phyloP scores from a whole-genome alignment of 2,888 invertebrate genomes.

The Gastracanthus pulcherrimus region DNA sequence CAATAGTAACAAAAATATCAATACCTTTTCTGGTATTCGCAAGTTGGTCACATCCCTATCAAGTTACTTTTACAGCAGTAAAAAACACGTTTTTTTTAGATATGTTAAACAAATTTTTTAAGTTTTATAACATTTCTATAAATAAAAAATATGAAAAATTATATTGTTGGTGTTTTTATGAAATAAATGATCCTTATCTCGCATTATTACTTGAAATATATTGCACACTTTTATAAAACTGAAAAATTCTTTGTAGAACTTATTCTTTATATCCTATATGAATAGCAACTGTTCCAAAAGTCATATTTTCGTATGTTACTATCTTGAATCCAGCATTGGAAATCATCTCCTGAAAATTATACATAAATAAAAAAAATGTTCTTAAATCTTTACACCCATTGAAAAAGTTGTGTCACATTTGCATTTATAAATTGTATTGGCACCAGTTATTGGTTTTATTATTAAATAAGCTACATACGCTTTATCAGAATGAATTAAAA shows the following conservation, averaged over 20 bases:
- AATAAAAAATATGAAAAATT: constrained; percentile 62
- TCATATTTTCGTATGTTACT: constrained; percentile 93
- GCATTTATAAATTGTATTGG: too few relatives aligned
- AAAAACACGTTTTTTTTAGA: constrained; percentile 28
- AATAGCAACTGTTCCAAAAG: constrained; percentile 94
- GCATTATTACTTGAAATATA: not conserved
- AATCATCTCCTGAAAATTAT: constrained; percentile 87
- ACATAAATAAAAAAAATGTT: too few relatives aligned
- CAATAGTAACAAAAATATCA: constrained; percentile 15
- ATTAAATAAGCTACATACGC: too few relatives aligned
- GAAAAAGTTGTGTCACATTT: too few relatives aligned
- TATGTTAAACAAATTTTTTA: constrained; percentile 62
- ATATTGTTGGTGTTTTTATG: not conserved
- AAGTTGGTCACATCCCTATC: constrained; percentile 31
- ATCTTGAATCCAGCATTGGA: constrained; percentile 91
- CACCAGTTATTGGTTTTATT: too few relatives aligned
- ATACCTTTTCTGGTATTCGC: constrained; percentile 36
- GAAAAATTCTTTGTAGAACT: constrained; percentile 56
- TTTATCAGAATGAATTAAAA: too few relatives aligned
- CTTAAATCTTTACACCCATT: too few relatives aligned
- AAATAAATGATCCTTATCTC: not conserved
- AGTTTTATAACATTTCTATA: constrained; percentile 71
- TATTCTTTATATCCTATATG: constrained; percentile 96
- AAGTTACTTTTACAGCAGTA: constrained; percentile 43
- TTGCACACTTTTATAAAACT: not conserved